Conservation (phyloP, 2,888 invertebrate genomes). For the Salticus scenicus region DNA sequence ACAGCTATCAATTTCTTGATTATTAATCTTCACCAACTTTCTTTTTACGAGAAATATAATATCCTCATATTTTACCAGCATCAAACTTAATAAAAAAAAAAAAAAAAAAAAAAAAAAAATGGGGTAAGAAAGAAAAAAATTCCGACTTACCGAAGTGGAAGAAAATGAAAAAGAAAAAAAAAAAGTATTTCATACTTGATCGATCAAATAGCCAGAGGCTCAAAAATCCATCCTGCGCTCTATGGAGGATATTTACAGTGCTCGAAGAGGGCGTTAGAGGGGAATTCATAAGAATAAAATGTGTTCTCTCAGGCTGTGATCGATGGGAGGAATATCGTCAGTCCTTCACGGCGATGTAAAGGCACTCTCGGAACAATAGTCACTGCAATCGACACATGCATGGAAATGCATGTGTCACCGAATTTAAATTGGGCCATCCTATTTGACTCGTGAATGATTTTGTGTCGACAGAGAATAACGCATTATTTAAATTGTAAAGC, state of each 20-base stretch:
- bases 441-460: no score
- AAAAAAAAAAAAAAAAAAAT: no score
- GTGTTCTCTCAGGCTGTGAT: background rate
- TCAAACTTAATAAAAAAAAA: no score
- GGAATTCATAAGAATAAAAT: constrained; percentile 2
- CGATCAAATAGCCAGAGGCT: constrained; percentile 7
- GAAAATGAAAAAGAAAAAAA: background rate
- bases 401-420: no score
- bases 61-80: no score
- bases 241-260: background rate
- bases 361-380: background rate
- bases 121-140: background rate
- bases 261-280: background rate
- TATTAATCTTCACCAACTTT: no score
- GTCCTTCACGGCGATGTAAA: background rate
- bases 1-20: no score
- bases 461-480: no score
- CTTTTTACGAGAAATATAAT: no score
- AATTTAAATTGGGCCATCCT: no score
- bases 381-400: background rate
- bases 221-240: background rate
- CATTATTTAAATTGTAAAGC: no score
- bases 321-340: background rate
- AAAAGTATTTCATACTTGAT: background rate
- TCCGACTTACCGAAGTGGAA: background rate